Base-by-base conservation (phyloP, 2,888 invertebrate species). In the Endotricha flammealis region DNA sequence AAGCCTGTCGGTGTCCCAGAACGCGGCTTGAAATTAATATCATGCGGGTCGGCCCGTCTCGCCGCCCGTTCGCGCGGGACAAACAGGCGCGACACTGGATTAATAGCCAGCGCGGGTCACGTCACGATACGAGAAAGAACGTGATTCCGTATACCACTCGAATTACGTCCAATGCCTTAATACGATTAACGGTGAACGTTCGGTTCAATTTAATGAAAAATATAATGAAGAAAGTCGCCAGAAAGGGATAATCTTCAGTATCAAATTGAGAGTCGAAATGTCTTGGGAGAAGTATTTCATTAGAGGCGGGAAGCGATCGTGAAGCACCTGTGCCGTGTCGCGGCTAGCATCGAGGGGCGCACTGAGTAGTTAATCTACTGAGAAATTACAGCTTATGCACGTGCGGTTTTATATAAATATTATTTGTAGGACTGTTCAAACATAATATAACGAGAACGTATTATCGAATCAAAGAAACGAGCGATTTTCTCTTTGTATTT, bases 211-310 rank as follows among this genome's bases (percentile, higher is more conserved):
- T 73, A 81, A 76, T 78, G 73, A 76, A 78, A 79, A 73, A 68
- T 73, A 70, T 72, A 71, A 69, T 65, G 66, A 64, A 59, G 60
- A 59, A 73, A 75, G 70, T 69, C 63, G 64, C 62, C 51, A 51
- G 64, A 60, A 64, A 58, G 63, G 70, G 78, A 80, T 82, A 76
- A 83, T 82, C 81, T 74, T 55, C 65, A 53, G 71, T 75, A 82
- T 78, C 83, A 80, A 83, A 80, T 83, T 77, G 72, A 70, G 57
- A 56, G 63, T 63, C 48, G 50, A 48, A 60, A 68, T 65, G 65
- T 55, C 79, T 67, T 69, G 74, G 78, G 78, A 79, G 53, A 71
- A 65, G 69, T 77, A 77, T 80, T 78, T 79, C 70, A 82, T 82
- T 79, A 71, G 60, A 63, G 38, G 59, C 27, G 48, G 52, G 47